Conservation (phyloP, 1,140 invertebrate genomes). For the Hirudo medicinalis region DNA sequence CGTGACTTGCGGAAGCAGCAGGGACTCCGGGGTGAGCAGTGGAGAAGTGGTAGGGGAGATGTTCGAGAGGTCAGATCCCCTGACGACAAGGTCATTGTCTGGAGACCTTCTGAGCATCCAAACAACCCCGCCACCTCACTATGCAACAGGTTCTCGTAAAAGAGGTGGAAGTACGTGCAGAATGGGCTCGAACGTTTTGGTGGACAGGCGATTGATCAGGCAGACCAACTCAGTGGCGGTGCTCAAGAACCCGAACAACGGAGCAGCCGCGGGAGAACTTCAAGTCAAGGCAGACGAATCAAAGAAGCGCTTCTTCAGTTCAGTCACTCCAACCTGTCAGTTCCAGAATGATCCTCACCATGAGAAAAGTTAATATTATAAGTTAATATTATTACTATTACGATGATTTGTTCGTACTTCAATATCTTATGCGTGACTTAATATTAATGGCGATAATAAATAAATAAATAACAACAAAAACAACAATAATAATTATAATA, state of each 20-base stretch:
- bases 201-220: background rate
- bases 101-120: background rate
- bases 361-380: too few species aligned
- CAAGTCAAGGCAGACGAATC: too few species aligned
- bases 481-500: too few species aligned
- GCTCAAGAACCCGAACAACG: background rate
- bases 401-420: too few species aligned
- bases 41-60: constrained; percentile 22
- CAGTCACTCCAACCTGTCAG: too few species aligned
- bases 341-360: too few species aligned
- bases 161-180: background rate
- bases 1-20: constrained; percentile 25
- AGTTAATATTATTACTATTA: too few species aligned
- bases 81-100: background rate
- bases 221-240: constrained; percentile 4
- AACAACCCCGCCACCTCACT: background rate
- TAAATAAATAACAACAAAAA: too few species aligned
- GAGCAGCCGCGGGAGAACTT: background rate
- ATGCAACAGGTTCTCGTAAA: background rate
- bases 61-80: background rate
- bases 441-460: too few species aligned
- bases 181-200: constrained; percentile 12
- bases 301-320: too few species aligned
- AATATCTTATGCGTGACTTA: too few species aligned
- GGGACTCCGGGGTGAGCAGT: constrained; percentile 26